Conservation (phyloP, 2,888 invertebrate species). For the Nasonia oneida region DNA sequence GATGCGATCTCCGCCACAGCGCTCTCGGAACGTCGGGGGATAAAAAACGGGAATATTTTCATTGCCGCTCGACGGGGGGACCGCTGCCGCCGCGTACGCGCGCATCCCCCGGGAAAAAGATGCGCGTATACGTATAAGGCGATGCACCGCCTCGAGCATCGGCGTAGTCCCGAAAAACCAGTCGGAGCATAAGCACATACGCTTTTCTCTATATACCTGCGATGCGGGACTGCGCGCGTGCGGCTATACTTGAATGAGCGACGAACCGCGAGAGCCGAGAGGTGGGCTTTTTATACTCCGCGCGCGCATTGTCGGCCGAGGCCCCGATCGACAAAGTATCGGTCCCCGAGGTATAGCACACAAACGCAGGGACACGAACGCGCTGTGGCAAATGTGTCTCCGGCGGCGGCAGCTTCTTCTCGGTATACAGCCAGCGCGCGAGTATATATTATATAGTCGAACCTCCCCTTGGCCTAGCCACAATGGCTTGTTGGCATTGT, state of each 20-base stretch:
- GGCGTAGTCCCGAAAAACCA: conserved; percentile 23
- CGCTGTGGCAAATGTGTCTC: conserved; percentile 73
- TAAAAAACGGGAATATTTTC: background rate
- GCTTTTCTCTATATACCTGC: background rate
- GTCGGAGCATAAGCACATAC: background rate
- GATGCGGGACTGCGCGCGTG: conserved; percentile 54
- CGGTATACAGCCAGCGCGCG: background rate
- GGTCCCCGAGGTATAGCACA: conserved; percentile 64
- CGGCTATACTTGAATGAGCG: conserved; percentile 61
- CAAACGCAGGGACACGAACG: conserved; percentile 58
- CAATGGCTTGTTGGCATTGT: conserved; percentile 78
- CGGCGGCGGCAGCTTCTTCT: conserved; percentile 15
- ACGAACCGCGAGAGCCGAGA: conserved; percentile 63
- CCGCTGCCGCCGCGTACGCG: too few species aligned
- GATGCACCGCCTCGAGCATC: conserved; percentile 38
- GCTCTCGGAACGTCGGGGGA: background rate
- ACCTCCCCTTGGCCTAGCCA: conserved; percentile 67
- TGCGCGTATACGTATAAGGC: background rate
- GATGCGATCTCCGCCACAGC: background rate
- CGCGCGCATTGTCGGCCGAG: conserved; percentile 67
- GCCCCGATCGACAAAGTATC: conserved; percentile 76
- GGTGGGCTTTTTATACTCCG: conserved; percentile 50
- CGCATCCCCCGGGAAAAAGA: background rate
- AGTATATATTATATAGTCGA: conserved; percentile 36
- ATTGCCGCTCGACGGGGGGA: background rate